phyloP scores from a whole-genome alignment of 1,140 invertebrate genomes.

The Diorhabda carinulata region DNA sequence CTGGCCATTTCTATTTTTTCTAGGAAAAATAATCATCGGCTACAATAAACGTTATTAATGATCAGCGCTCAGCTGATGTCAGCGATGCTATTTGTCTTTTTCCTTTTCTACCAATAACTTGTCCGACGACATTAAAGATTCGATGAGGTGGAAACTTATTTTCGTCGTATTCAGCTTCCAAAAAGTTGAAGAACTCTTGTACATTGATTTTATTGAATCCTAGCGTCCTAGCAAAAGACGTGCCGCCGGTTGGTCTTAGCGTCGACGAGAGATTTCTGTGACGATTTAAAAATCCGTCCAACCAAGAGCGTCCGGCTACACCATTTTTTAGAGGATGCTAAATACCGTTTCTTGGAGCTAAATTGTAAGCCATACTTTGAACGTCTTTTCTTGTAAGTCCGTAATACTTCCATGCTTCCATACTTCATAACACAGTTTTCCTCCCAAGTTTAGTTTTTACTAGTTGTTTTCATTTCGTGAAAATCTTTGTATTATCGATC shows the following conservation, averaged over 20 bases:
- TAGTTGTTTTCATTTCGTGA: too few relatives aligned
- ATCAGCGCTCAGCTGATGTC: constrained; percentile 40
- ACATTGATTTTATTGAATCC: constrained; percentile 18
- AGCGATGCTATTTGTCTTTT: constrained; percentile 40
- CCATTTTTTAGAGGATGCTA: constrained; percentile 13
- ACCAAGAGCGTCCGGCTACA: constrained; percentile 12
- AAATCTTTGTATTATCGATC: too few relatives aligned
- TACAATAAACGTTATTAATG: constrained; percentile 30
- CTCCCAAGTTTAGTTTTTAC: too few relatives aligned
- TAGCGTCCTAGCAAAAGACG: constrained; percentile 9
- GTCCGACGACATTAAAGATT: constrained; percentile 47
- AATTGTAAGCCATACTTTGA: constrained; percentile 3
- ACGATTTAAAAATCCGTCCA: constrained; percentile 5
- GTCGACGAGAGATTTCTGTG: constrained; percentile 9
- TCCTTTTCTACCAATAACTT: constrained; percentile 37
- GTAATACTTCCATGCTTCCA: too few relatives aligned
- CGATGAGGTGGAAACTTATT: constrained; percentile 33
- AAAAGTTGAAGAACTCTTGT: constrained; percentile 17
- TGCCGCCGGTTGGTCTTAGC: constrained; percentile 17
- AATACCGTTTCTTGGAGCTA: constrained; percentile 10
- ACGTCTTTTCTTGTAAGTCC: constrained; percentile 12
- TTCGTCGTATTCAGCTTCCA: constrained; percentile 15
- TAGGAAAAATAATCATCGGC: constrained; percentile 43
- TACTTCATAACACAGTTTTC: too few relatives aligned
- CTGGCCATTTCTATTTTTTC: constrained; percentile 38